These are phyloP conservation scores for Hydroisotoma schaefferi DNA, from an alignment of 2,888 invertebrate species.

Conservation along the genomic window DNA sequence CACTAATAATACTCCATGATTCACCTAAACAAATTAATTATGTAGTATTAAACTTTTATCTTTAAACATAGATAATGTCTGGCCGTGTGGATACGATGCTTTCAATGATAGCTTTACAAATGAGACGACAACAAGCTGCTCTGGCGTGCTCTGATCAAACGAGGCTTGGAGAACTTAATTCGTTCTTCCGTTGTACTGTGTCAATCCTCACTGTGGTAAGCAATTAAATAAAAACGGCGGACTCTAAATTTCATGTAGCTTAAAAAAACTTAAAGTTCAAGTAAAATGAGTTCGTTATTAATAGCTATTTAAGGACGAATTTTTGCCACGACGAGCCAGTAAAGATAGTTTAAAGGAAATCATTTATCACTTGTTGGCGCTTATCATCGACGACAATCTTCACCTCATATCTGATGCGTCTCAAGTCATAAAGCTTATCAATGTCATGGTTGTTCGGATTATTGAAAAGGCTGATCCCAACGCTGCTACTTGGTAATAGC, in stretches of 20 bases:
- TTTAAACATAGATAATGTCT: constrained; percentile 50
- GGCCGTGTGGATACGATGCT: constrained; percentile 67
- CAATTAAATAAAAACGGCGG: background rate
- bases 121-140: constrained; percentile 56
- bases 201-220: constrained; percentile 39
- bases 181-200: constrained; percentile 42
- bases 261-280: too few relatives aligned
- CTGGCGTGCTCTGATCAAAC: constrained; percentile 37
- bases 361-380: constrained; percentile 66
- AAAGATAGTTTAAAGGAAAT: constrained; percentile 67
- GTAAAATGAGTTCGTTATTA: too few relatives aligned
- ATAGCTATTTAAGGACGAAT: constrained; percentile 58
- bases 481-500: constrained; percentile 63
- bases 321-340: constrained; percentile 64
- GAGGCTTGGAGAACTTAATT: constrained; percentile 53
- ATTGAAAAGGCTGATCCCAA: constrained; percentile 68
- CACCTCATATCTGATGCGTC: constrained; percentile 62
- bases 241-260: too few relatives aligned
- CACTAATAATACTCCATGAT: too few relatives aligned
- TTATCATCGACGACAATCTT: constrained; percentile 67
- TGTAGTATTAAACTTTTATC: constrained; percentile 14
- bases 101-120: constrained; percentile 62
- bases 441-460: constrained; percentile 70
- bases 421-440: constrained; percentile 64
- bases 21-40: constrained; percentile 50